These are phyloP conservation scores for Penelope pileata DNA, from an alignment of 2,113 vertebrate genomes.

Conservation along the genomic window DNA sequence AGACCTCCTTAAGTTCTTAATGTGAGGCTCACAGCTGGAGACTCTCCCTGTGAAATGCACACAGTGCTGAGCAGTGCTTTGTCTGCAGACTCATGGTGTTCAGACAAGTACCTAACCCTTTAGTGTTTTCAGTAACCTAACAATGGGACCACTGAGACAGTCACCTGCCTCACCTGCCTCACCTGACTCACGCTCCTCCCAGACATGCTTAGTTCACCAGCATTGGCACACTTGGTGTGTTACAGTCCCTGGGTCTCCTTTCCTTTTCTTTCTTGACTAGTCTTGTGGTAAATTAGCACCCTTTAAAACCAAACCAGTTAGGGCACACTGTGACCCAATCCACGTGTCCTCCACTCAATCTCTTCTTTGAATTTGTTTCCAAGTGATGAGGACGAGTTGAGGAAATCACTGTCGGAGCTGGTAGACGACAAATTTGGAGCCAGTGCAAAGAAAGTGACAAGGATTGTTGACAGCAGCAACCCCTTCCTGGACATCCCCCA, in stretches of 20 bases:
- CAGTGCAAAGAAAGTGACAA: slow-evolving; percentile 88
- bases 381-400: slow-evolving; percentile 96
- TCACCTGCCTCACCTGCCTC: too few species aligned
- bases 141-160: background rate
- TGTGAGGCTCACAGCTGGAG: background rate
- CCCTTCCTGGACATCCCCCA: slow-evolving; percentile 95
- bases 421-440: slow-evolving; percentile 95
- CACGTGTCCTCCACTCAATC: background rate
- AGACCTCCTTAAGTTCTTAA: background rate
- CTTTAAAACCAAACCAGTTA: background rate
- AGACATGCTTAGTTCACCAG: background rate
- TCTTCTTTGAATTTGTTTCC: slow-evolving; percentile 55
- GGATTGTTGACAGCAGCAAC: slow-evolving; percentile 93
- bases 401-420: slow-evolving; percentile 95
- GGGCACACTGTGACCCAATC: background rate
- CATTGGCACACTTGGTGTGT: background rate
- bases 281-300: background rate
- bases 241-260: background rate
- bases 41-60: background rate
- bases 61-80: background rate
- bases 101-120: background rate
- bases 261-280: background rate
- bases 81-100: background rate
- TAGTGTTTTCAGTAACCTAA: background rate
- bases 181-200: background rate